Evolutionary conservation across 53 echinoderm and acorn worm species (phyloP), one percentile per base, ranked within the genome.

Genomic region (Echinarachnius parma): DNA sequence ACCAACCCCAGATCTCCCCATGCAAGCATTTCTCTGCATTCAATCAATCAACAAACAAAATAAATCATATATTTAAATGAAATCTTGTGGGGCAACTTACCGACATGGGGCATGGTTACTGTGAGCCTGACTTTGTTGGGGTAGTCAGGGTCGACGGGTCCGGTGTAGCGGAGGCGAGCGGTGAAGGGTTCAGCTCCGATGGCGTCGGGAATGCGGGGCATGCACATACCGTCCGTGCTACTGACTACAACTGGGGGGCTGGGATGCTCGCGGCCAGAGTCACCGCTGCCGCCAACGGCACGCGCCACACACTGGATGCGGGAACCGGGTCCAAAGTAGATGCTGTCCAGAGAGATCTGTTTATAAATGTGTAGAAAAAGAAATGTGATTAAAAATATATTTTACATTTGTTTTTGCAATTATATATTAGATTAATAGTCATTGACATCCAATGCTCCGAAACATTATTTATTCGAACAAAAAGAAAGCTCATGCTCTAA

Each of bases 161-260:
- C 98, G 5, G 91, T 88, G 65, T 98, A 98, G 19, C 84, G 72
- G 29, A 98, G 86, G 59, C 83, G 85, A 53, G 98, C 98, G 39
- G 85, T 88, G 89, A 86, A 98, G 27, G 98, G 98, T 67, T 98
- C 98, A n/a, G 98, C 98, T 29, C 98, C 98, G 39, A 98, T 85
- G 66, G 88, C 91, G 16, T 88, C 82, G 19, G 85, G 83, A 28
- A 77, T 52, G 26, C 92, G 77, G 8, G 91, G 98, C 82, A 91
- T 60, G 53, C 98, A 98, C 77, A 98, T 84, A 7, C 98, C 98
- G 16, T 92, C 86, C 5, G 82, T 82, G 9, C 37, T 60, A 60
- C 91, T 91, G 77, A 98, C 77, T 56, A 86, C 82, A 34, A 83
- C 61, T 15, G 87, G 74, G 34, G 62, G 21, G 55, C 91, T 92